Conservation (phyloP, 2,888 invertebrate genomes). For the Melinopterus prodromus region DNA sequence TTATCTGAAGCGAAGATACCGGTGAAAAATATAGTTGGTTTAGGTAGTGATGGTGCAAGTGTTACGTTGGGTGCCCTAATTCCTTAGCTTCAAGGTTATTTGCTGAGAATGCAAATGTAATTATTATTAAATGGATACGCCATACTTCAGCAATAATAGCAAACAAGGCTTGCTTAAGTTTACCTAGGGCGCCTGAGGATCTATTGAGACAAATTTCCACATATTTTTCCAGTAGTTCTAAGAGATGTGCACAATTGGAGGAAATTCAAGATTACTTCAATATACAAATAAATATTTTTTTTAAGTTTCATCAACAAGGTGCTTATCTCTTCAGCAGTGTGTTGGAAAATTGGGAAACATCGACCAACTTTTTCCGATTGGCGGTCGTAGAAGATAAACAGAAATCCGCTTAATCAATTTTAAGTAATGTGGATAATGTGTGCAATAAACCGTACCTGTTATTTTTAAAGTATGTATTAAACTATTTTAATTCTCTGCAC, state of each 20-base stretch:
- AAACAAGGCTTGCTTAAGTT: constrained; percentile 24
- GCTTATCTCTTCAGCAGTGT: too few species aligned
- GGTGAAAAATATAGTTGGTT: constrained; percentile 27
- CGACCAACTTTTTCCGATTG: too few species aligned
- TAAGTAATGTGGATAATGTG: too few species aligned
- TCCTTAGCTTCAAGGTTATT: constrained; percentile 22
- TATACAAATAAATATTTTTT: not conserved
- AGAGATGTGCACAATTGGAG: constrained; percentile 13
- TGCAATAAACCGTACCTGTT: too few species aligned
- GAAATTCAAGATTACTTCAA: constrained; percentile 14
- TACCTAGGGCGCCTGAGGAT: constrained; percentile 30
- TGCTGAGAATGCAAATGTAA: constrained; percentile 14
- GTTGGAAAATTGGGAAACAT: too few species aligned
- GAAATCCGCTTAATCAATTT: too few species aligned
- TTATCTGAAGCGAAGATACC: constrained; percentile 16
- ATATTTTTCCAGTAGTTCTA: constrained; percentile 17
- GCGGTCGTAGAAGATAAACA: too few species aligned
- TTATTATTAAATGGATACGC: constrained; percentile 26
- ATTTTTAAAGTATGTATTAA: too few species aligned
- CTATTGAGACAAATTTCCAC: constrained; percentile 17
- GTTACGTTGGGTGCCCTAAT: constrained; percentile 22
- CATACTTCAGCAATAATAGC: constrained; percentile 26
- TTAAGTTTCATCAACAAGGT: too few species aligned
- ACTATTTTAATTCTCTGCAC: too few species aligned
- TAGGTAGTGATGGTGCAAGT: constrained; percentile 27